These are phyloP conservation scores for Yponomeuta sedellus DNA, from an alignment of 2,888 invertebrate genomes.

Conservation along the genomic window DNA sequence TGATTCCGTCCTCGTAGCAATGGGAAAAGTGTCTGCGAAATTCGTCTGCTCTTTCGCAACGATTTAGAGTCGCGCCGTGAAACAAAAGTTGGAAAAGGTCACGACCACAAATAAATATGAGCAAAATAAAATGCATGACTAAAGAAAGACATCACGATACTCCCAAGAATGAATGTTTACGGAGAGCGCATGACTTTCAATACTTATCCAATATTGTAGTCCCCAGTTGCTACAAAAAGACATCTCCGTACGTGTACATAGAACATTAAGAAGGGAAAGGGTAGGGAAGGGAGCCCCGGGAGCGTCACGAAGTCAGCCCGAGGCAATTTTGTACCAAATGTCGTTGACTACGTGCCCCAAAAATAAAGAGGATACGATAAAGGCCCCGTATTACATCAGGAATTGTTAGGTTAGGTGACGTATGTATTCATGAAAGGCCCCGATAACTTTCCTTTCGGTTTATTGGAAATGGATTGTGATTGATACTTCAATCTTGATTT, in stretches of 20 bases:
- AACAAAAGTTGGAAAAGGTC: not conserved
- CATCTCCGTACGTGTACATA: conserved; percentile 47
- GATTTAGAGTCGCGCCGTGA: not conserved
- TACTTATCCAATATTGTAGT: conserved; percentile 29
- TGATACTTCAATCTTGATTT: conserved; percentile 1
- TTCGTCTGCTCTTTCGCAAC: not conserved
- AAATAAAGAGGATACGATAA: conserved; percentile 69
- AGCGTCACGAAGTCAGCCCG: conserved; percentile 65
- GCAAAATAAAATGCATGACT: not conserved
- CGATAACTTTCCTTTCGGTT: conserved; percentile 9
- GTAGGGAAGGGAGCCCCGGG: conserved; percentile 37
- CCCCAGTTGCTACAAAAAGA: conserved; percentile 41
- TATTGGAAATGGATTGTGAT: conserved; percentile 14
- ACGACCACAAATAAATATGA: not conserved
- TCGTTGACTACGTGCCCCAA: conserved; percentile 69
- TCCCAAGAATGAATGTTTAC: not conserved
- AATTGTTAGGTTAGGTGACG: conserved; percentile 43
- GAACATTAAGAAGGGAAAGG: conserved; percentile 60
- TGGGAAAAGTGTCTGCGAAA: not conserved
- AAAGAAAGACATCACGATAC: not conserved
- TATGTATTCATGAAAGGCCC: conserved; percentile 13
- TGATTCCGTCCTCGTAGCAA: not conserved
- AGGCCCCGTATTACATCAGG: conserved; percentile 51
- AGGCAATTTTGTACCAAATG: conserved; percentile 75
- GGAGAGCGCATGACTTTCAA: conserved; percentile 9